phyloP scores from a whole-genome alignment of 2,113 vertebrate species.

The Cebidichthys violaceus region DNA sequence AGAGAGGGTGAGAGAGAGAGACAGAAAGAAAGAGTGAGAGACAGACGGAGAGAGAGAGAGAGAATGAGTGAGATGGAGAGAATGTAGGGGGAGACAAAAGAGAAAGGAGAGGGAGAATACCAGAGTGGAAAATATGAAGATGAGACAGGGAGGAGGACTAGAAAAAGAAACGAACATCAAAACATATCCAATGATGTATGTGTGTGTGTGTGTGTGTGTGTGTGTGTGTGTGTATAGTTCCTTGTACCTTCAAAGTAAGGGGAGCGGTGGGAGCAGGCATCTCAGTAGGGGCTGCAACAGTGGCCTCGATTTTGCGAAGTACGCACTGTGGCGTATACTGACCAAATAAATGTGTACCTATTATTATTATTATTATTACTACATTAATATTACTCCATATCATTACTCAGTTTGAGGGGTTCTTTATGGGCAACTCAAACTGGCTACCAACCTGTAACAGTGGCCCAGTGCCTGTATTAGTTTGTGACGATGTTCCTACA shows the following conservation, averaged over 20 bases:
- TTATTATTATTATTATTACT: not conserved
- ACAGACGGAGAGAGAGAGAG: not conserved
- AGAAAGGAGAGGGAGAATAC: not conserved
- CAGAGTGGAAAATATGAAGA: not conserved
- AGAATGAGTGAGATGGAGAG: not conserved
- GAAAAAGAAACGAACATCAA: conserved; percentile 88
- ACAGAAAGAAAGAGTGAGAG: too few species aligned
- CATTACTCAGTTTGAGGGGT: not conserved
- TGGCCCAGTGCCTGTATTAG: conserved; percentile 17
- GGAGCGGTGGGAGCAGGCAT: not conserved
- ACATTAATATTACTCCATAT: not conserved
- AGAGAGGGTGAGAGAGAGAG: not conserved
- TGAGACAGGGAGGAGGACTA: conserved; percentile 48
- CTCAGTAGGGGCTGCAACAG: not conserved
- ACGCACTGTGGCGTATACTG: not conserved
- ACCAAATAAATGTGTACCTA: not conserved
- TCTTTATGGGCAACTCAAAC: not conserved
- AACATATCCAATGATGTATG: conserved; percentile 68
- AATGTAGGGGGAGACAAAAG: not conserved
- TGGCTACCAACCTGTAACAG: not conserved
- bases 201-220: conserved; percentile 62
- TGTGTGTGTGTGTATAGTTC: conserved; percentile 65
- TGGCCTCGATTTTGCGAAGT: conserved; percentile 27
- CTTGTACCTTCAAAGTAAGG: conserved; percentile 65
- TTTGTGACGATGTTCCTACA: conserved; percentile 39